phyloP scores from a whole-genome alignment of 2,113 vertebrate species.

The Pseudopodoces humilis region DNA sequence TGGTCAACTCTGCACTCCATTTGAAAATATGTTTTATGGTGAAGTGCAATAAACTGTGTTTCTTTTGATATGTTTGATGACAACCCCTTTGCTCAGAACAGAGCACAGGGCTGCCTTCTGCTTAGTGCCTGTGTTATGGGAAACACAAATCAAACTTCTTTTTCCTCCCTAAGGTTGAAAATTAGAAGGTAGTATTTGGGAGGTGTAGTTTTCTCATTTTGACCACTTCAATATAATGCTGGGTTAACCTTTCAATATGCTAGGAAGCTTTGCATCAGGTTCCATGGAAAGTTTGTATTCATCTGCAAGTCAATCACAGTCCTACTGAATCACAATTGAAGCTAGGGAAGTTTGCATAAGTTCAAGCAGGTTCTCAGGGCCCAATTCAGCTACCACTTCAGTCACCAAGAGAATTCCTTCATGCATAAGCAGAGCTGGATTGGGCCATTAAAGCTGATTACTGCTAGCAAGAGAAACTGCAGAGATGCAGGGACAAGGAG shows the following conservation, averaged over 20 bases:
- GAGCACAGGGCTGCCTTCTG: not conserved
- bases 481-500: not conserved
- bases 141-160: not conserved
- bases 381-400: constrained; percentile 21
- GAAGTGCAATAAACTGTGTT: not conserved
- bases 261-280: constrained; percentile 23
- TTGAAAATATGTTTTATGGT: not conserved
- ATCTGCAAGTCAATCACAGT: not conserved
- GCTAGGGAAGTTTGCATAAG: not conserved
- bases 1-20: not conserved
- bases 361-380: not conserved
- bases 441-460: not conserved
- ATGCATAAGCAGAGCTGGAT: not conserved
- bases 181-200: not conserved
- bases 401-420: not conserved
- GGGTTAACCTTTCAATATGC: constrained; percentile 24
- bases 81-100: not conserved
- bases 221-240: not conserved
- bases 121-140: not conserved
- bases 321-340: not conserved
- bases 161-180: not conserved
- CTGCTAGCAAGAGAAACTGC: not conserved
- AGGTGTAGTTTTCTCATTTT: not conserved
- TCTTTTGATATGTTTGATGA: not conserved
- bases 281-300: not conserved